Evolutionary conservation across 2,888 invertebrate genomes (phyloP), one percentile per base, ranked within the genome.

Genomic region (Suillia variegata): DNA sequence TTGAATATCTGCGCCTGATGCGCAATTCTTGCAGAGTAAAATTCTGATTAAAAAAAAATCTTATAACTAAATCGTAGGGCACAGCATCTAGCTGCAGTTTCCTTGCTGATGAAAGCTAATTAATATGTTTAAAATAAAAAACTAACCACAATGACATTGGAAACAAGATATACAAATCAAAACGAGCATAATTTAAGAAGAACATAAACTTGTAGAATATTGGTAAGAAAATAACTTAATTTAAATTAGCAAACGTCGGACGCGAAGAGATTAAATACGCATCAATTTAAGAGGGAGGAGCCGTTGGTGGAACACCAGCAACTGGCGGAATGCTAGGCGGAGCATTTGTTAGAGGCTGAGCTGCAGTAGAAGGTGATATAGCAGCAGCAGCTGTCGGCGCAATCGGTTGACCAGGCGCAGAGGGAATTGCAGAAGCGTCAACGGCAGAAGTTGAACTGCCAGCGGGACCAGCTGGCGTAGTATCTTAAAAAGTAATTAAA

Each of bases 291-390:
- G 38, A 38, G 6, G 38, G 38, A 13, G 38, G 38, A 38, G 38
- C 38, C 3, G 38, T 13, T 4, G 38, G n/a, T 38, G 38, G 38
- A 4, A n/a, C 38, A 26, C 26, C 26, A 26, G 10, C 45, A 20
- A 45, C 45, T 18, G 64, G 54, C 18, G 66, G 63, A 58, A 67
- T 65, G 57, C 47, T 63, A 49, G 65, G 49, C 49, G 61, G 61
- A 13, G 61, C 24, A 38, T 54, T 60, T 34, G n/a, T n/a, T n/a
- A 55, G 21, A 6, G 64, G 45, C 20, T 3, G 45, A 6, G 20
- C 45, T 18, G 20, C 20, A 3, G 18, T 20, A 18, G 45, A 20
- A 18, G 66, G 49, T 8, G 61, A 52, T 15, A 47, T 53, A 20
- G 56, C 17, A 52, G 33, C 4, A 13, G 62, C 38, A 51, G 57